A percentile compares a stretch with the other conserved stretches of the same genome.
Conservation (phyloP, 2,888 invertebrate genomes). For the Phania funesta region DNA sequence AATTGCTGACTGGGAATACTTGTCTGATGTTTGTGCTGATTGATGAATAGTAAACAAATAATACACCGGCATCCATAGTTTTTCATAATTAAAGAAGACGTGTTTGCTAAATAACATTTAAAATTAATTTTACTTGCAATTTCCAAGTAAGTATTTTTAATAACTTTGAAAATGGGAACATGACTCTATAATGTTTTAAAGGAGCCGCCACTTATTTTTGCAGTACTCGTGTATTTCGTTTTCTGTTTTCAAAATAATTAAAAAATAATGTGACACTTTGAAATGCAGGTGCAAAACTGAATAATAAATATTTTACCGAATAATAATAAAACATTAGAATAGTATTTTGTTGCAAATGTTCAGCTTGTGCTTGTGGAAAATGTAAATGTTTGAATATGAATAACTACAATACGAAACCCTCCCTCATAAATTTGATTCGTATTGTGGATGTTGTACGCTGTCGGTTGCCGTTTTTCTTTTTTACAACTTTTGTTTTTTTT, state of each 20-base stretch:
- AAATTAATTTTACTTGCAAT: conserved; percentile 11
- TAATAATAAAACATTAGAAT: conserved; percentile 37
- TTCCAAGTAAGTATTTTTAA: conserved; percentile 15
- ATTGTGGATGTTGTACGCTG: conserved; percentile 4
- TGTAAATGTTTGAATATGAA: conserved; percentile 6
- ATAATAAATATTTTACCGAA: conserved; percentile 43
- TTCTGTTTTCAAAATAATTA: conserved; percentile 27
- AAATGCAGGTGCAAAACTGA: conserved; percentile 62
- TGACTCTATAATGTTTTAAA: neutral
- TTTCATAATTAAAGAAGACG: neutral
- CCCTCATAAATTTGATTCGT: conserved; percentile 58
- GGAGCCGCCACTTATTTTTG: conserved; percentile 41
- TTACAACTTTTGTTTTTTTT: neutral
- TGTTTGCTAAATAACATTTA: neutral
- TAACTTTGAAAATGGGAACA: conserved; percentile 10
- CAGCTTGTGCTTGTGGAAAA: neutral
- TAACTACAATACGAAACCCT: conserved; percentile 46
- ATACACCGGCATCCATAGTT: neutral
- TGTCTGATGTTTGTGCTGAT: too few relatives aligned
- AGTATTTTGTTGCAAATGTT: conserved; percentile 39
- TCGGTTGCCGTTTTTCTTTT: neutral
- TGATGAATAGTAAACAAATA: too few relatives aligned
- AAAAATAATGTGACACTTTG: conserved; percentile 57
- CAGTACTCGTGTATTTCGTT: neutral
- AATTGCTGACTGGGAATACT: too few relatives aligned